Evolutionary conservation across 2,113 vertebrate genomes (phyloP).

Genomic region (Psittacara wagleri): DNA sequence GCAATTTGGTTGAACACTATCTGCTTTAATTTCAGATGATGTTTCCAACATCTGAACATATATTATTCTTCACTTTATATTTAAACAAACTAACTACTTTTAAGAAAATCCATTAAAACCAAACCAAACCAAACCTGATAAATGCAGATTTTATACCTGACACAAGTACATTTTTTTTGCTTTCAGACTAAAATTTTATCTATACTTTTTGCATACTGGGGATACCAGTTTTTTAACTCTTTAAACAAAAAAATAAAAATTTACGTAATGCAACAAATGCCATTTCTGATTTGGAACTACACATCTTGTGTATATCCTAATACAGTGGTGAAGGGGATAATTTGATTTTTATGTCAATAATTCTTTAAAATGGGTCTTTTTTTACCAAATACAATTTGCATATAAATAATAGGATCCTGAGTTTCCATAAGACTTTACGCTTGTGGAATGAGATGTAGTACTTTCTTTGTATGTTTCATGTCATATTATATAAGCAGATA

Average conservation of each 20-base stretch:
- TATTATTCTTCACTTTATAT: neutral
- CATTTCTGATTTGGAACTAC: neutral
- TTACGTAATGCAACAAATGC: neutral
- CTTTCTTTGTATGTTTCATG: neutral
- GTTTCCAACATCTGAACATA: neutral
- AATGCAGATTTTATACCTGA: neutral
- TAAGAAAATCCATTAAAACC: neutral
- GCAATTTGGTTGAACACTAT: neutral
- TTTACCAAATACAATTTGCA: neutral
- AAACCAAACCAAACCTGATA: neutral
- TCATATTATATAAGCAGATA: neutral
- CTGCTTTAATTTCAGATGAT: neutral
- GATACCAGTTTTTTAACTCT: neutral
- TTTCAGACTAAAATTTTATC: neutral
- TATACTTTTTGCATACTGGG: neutral
- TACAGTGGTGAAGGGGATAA: neutral
- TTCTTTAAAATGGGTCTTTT: neutral
- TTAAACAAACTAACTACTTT: neutral
- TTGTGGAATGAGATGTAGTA: neutral
- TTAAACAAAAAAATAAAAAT: neutral
- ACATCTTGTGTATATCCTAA: neutral
- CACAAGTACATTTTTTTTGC: fast-evolving
- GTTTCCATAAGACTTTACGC: neutral
- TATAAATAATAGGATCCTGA: neutral
- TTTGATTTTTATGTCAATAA: neutral